phyloP scores from a whole-genome alignment of 1,140 invertebrate genomes.

The Drosophila melanogaster region DNA sequence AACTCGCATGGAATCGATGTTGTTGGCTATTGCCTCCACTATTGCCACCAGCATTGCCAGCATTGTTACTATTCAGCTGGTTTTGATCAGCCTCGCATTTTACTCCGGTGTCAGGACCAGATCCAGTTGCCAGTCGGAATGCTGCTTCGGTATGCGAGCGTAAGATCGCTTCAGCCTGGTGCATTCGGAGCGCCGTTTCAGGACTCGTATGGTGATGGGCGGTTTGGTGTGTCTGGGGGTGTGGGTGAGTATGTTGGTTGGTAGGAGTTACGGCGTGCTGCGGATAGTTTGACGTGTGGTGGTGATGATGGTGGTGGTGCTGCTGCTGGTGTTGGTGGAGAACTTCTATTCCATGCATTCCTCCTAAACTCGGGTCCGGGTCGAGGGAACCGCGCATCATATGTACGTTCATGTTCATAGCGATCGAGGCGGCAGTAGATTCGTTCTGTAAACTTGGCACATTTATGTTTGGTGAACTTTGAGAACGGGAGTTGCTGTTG shows the following conservation, averaged over 20 bases:
- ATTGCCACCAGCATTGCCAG: conserved; percentile 19
- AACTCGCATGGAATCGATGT: conserved; percentile 15
- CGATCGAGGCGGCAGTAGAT: conserved; percentile 61
- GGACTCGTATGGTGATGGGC: conserved; percentile 84
- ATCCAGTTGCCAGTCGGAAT: conserved; percentile 89
- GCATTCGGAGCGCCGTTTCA: conserved; percentile 90
- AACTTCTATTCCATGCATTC: conserved; percentile 65
- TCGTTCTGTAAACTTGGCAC: conserved; percentile 72
- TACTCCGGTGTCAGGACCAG: conserved; percentile 65
- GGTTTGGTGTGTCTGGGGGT: conserved; percentile 43
- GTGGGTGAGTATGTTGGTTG: conserved; percentile 40
- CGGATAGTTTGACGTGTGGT: conserved; percentile 56
- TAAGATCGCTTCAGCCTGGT: conserved; percentile 90
- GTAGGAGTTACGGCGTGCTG: conserved; percentile 86
- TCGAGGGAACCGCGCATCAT: conserved; percentile 67
- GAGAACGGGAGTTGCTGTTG: conserved; percentile 39
- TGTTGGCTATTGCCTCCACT: conserved; percentile 33
- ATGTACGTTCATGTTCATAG: conserved; percentile 77
- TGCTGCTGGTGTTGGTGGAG: conserved; percentile 87
- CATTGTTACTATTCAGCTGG: conserved; percentile 10
- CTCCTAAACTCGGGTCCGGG: conserved; percentile 61
- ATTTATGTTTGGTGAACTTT: conserved; percentile 76
- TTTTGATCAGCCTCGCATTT: conserved; percentile 55
- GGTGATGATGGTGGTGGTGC: conserved; percentile 79
- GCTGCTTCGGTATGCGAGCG: conserved; percentile 93